Base-by-base conservation (phyloP, 2,113 vertebrate genomes). In the Notarius quadriscutis region DNA sequence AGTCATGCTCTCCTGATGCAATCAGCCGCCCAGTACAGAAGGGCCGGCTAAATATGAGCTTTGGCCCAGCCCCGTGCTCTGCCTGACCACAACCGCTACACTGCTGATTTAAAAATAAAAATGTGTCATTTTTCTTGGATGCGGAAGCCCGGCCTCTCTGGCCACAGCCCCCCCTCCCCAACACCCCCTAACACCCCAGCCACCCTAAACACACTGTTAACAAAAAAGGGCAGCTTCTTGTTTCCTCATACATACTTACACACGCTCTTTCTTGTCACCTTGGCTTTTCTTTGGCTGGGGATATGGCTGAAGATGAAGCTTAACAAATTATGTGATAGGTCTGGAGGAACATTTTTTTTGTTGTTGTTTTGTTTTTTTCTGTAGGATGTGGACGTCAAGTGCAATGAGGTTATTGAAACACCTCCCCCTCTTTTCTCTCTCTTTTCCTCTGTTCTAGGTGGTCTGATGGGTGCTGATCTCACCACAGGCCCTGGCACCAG, bases 391-490 rank as follows among this genome's bases (percentile, higher is more conserved):
- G 60, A 89, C 22, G 75, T 88, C 65, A 84, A 25, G 79, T 84
- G 53, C 81, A 82, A 30, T 71, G 41, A 79, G 57, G 67, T 85
- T 65, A 85, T 84, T 82, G 87, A 91, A 87, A 87, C 85, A 22
- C 84, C 58, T 67, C 65, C 18, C 57, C 74, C 18, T 30, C 57
- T 18, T 27, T 83, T 4, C 93, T 93, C 85, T 84, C 88, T 90
- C 93, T 93, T 93, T 90, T 86, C 90, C 90, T 87, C 0, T 93
- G 88, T 92, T 92, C 92, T 91, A 99, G 98, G 98, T 97, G 97
- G 98, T 96, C 97, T 99, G 93, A 98, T 99, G 97, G 96, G 97
- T 95, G 97, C 98, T 93, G 98, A 99, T 96, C 97, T 99, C 93
- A 96, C 97, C 95, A 97, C 97, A 95, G 97, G 98, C 97, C 97